Evolutionary conservation across 2,888 invertebrate genomes (phyloP).

Genomic region (Ctenicera cuprea): DNA sequence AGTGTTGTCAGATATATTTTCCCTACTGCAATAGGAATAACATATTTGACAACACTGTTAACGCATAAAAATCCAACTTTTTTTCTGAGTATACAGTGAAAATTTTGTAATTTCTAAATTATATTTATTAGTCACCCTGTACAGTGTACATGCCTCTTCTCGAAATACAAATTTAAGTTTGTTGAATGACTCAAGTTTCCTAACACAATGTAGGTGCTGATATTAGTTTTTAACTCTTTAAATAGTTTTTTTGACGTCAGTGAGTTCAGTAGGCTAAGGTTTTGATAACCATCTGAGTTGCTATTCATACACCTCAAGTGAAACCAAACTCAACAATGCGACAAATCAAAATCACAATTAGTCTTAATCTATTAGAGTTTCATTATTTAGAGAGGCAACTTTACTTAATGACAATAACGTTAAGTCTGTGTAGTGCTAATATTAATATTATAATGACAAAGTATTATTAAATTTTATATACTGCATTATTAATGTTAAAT

Average conservation of each 20-base stretch:
- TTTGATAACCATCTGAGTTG: constrained; percentile 36
- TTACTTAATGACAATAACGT: constrained; percentile 49
- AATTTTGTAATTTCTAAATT: no score
- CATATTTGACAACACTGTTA: no score
- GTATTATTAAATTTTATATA: constrained; percentile 32
- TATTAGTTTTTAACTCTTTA: no score
- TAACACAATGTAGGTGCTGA: no score
- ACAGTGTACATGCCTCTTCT: no score
- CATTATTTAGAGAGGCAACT: constrained; percentile 15
- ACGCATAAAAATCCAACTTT: no score
- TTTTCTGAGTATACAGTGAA: no score
- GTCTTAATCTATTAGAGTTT: not conserved
- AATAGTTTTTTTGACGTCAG: constrained; percentile 13
- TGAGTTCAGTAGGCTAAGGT: constrained; percentile 39
- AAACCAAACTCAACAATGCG: constrained; percentile 11
- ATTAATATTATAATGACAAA: constrained; percentile 25
- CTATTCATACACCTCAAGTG: not conserved
- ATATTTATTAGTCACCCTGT: no score
- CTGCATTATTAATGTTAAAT: constrained; percentile 17
- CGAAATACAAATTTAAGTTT: no score
- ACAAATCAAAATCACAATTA: constrained; percentile 18
- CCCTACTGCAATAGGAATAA: no score
- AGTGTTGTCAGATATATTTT: no score
- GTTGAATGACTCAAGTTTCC: no score
- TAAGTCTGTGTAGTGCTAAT: constrained; percentile 46